Base-by-base conservation (phyloP, 1,140 invertebrate genomes). In the Aphelenchoides fujianensis region DNA sequence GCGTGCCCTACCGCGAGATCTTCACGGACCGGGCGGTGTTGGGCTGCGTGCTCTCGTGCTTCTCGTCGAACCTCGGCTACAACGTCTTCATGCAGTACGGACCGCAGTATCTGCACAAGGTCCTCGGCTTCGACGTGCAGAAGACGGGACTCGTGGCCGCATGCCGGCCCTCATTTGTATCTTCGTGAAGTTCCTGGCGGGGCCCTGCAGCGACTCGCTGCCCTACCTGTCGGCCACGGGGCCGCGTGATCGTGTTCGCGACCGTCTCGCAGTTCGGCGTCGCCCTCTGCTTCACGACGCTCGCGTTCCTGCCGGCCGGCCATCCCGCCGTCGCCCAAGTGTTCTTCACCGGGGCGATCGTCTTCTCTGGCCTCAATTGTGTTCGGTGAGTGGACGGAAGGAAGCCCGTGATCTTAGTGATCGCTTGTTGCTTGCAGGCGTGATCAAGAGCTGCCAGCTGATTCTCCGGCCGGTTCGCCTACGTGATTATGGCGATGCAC, bases 331-430 rank as follows among this genome's bases (percentile, higher is more conserved):
- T 79, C 36, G 71, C 75, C n/a, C 76, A 82, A 64, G 41, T 68
- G 23, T 79, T 61, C 27, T 81, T 81, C 41, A 80, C 78, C 54
- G 35, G 63, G 28, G 54, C 69, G 1, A 78, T 76, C 16, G 72
- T 79, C 28, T 76, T 79, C 34, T 68, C 71, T 54, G 78, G 78
- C 2, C 53, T 79, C 23, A 79, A 79, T 73, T 75, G 77, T 34
- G 77, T n/a, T 79, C 28, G 70, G 77, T 78, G 54, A 52, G 77
- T n/a, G n/a, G n/a, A n/a, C n/a, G n/a, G n/a, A n/a, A n/a, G n/a
- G n/a, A n/a, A n/a, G n/a, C n/a, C n/a, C n/a, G n/a, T n/a, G n/a
- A 27, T 28, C 34, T 23, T 41, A 71, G 35, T 41, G 36, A n/a
- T 70, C 48, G 23, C 37, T 37, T 59, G 23, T 70, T 30, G 7